phyloP scores from a whole-genome alignment of 2,113 vertebrate genomes.

The Pelecanus crispus region DNA sequence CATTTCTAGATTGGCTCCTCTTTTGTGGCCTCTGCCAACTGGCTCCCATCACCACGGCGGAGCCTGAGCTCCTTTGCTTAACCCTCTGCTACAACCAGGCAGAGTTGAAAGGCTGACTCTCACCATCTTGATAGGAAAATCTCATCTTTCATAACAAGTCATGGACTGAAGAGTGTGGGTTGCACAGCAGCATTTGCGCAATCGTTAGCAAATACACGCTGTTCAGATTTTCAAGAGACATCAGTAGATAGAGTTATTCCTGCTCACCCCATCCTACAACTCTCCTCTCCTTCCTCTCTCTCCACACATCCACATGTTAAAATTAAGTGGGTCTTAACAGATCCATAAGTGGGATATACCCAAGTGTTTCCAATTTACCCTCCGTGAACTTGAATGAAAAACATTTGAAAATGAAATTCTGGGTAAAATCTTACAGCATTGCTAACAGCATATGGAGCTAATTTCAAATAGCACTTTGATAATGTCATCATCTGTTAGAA shows the following conservation, averaged over 20 bases:
- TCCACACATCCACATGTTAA: neutral
- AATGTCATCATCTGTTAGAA: conserved; percentile 61
- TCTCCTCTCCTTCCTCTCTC: neutral
- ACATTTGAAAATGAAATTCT: conserved; percentile 51
- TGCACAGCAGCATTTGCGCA: neutral
- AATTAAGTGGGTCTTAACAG: conserved; percentile 49
- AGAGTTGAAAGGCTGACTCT: neutral
- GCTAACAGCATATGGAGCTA: conserved; percentile 57
- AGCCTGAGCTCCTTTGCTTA: neutral
- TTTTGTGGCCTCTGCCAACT: neutral
- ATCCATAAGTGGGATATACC: neutral
- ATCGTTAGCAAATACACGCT: accelerated
- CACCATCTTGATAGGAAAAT: neutral
- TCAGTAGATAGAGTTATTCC: neutral
- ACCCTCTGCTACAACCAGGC: neutral
- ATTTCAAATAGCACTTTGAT: conserved; percentile 61
- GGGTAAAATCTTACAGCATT: conserved; percentile 28
- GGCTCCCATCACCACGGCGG: neutral
- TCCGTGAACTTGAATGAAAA: conserved; percentile 43
- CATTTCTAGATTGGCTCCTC: neutral
- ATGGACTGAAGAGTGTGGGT: neutral
- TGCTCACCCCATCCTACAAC: neutral
- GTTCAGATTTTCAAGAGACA: neutral
- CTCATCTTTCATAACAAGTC: neutral
- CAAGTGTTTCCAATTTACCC: conserved; percentile 64